A percentile compares a stretch with the other conserved stretches of the same genome.
Conservation (phyloP, 37 sponge, comb jelly and placozoan genomes). For the Mnemiopsis leidyi region DNA sequence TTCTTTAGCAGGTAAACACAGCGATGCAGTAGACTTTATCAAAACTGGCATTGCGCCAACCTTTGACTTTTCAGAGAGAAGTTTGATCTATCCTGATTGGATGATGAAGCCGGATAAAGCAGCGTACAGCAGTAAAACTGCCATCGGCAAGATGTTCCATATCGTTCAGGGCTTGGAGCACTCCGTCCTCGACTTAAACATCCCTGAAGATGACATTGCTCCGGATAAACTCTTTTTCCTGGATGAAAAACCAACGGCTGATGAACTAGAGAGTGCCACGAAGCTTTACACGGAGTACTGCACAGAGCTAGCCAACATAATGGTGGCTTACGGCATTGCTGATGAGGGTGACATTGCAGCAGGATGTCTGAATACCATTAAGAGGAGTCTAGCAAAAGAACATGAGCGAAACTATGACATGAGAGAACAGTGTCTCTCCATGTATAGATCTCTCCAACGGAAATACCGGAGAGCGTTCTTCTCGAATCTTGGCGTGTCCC, state of each 20-base stretch:
- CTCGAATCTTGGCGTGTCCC: background rate
- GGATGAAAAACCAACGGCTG: background rate
- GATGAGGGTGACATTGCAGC: conserved; percentile 61
- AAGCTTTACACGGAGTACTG: conserved; percentile 13
- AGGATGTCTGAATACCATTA: conserved; percentile 31
- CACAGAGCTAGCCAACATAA: conserved; percentile 46
- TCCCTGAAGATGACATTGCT: background rate
- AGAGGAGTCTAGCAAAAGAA: conserved; percentile 43
- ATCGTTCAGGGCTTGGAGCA: conserved; percentile 32
- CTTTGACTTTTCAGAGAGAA: conserved; percentile 26
- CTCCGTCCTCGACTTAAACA: background rate
- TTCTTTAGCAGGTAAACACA: conserved; percentile 20
- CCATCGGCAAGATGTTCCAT: conserved; percentile 62
- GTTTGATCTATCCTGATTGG: conserved; percentile 50
- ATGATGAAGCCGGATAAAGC: conserved; percentile 63
- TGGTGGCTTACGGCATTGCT: conserved; percentile 42
- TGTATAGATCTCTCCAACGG: conserved; percentile 40
- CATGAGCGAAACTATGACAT: conserved; percentile 63
- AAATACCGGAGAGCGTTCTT: background rate
- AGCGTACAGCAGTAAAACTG: conserved; percentile 40
- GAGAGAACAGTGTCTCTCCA: conserved; percentile 56
- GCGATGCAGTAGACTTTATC: conserved; percentile 64
- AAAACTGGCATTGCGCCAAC: conserved; percentile 55
- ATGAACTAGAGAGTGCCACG: conserved; percentile 28
- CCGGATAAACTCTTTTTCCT: background rate